A percentile compares a stretch with the other conserved stretches of the same genome.
Conservation (phyloP, 1,140 invertebrate species). For the Drosophila truncata region DNA sequence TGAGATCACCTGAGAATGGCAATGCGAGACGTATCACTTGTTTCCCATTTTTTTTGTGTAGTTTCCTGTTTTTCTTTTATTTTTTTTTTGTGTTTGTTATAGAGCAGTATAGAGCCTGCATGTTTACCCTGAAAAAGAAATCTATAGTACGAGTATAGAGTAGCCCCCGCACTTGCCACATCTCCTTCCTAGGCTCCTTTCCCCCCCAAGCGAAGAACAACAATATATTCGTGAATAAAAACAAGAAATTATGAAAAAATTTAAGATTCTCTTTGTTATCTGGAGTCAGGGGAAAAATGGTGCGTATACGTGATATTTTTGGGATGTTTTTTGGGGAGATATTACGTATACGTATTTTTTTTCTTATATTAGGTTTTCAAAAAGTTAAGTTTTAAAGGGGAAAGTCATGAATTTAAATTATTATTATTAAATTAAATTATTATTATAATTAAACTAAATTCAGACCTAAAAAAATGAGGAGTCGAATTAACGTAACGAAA, state of each 20-base stretch:
- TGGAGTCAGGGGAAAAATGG: too few species aligned
- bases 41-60: slow-evolving; percentile 36
- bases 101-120: slow-evolving; percentile 23
- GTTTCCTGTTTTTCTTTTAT: not conserved
- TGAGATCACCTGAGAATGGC: slow-evolving; percentile 4
- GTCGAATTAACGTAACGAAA: too few species aligned
- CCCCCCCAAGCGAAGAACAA: slow-evolving; percentile 14
- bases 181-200: slow-evolving; percentile 11
- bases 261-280: not conserved
- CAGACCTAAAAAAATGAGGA: too few species aligned
- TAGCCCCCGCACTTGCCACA: slow-evolving; percentile 19
- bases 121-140: slow-evolving; percentile 13
- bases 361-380: not conserved
- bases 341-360: not conserved
- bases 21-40: slow-evolving; percentile 4
- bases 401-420: not conserved
- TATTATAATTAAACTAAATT: too few species aligned
- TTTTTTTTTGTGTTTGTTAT: slow-evolving; percentile 36
- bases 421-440: too few species aligned
- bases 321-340: too few species aligned
- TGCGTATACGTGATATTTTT: not conserved
- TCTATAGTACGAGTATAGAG: slow-evolving; percentile 15
- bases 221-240: slow-evolving; percentile 56
- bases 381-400: not conserved
- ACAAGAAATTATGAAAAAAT: slow-evolving; percentile 9